Conservation (phyloP, 1,140 invertebrate species). For the Nautilus pompilius region DNA sequence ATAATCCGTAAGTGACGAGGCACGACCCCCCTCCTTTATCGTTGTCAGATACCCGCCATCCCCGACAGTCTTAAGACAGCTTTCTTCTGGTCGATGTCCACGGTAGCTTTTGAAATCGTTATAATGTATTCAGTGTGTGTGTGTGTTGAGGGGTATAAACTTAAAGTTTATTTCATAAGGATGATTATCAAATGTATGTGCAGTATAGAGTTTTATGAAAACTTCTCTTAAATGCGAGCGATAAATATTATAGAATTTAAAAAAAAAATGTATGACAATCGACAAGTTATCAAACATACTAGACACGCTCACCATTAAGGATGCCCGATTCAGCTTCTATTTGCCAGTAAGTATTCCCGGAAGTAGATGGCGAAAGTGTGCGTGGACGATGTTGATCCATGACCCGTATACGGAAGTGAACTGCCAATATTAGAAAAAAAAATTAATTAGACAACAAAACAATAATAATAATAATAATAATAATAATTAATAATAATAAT, state of each 20-base stretch:
- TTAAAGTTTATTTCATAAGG: neutral
- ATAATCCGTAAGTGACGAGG: too few relatives aligned
- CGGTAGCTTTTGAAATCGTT: too few relatives aligned
- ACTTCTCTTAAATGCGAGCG: too few relatives aligned
- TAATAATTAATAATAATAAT: neutral
- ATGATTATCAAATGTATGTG: neutral
- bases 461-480: neutral
- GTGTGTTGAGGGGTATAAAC: too few relatives aligned
- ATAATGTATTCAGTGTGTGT: too few relatives aligned
- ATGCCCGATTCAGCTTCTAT: conserved; percentile 52
- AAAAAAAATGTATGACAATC: neutral
- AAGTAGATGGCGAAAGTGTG: conserved; percentile 51
- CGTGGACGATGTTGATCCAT: conserved; percentile 54
- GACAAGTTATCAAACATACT: neutral
- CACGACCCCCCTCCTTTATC: too few relatives aligned
- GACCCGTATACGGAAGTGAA: conserved; percentile 54
- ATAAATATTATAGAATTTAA: neutral
- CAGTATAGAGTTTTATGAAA: neutral
- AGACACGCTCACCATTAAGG: conserved; percentile 43
- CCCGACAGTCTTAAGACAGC: too few relatives aligned
- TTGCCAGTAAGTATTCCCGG: conserved; percentile 54
- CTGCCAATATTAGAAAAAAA: conserved; percentile 27
- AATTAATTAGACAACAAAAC: neutral
- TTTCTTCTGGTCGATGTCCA: too few relatives aligned
- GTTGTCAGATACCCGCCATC: too few relatives aligned